phyloP scores from a whole-genome alignment of 2,888 invertebrate species.

The Platynereis dumerilii region DNA sequence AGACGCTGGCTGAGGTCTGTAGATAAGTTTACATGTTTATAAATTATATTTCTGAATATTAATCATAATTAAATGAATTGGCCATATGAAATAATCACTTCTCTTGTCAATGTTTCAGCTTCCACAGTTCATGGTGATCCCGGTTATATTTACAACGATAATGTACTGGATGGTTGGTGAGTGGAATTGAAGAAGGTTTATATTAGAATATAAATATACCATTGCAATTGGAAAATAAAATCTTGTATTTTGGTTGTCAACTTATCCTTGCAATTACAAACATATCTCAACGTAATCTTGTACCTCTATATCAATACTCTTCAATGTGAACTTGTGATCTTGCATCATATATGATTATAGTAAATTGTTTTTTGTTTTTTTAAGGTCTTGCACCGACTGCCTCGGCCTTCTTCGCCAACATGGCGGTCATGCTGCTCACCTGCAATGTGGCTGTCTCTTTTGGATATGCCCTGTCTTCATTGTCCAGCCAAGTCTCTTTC shows the following conservation, averaged over 20 bases:
- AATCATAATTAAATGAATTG: neutral
- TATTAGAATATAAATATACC: too few species aligned
- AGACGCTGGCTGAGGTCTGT: slow-evolving; percentile 52
- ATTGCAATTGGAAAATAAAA: too few species aligned
- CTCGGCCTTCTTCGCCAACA: slow-evolving; percentile 53
- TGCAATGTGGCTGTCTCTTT: slow-evolving; percentile 89
- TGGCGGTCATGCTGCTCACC: slow-evolving; percentile 76
- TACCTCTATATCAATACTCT: too few species aligned
- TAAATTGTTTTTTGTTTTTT: too few species aligned
- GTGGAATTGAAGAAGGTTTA: slow-evolving; percentile 24
- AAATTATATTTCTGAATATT: slow-evolving; percentile 68
- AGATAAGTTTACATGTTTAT: slow-evolving; percentile 25
- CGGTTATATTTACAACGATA: slow-evolving; percentile 80
- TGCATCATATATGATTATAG: too few species aligned
- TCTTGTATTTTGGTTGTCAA: too few species aligned
- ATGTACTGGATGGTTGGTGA: slow-evolving; percentile 90
- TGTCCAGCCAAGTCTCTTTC: slow-evolving; percentile 82
- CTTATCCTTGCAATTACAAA: too few species aligned
- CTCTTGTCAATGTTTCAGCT: slow-evolving; percentile 61
- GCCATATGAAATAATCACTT: too few species aligned
- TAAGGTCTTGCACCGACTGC: slow-evolving; percentile 62
- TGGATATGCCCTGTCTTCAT: slow-evolving; percentile 85
- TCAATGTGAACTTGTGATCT: too few species aligned
- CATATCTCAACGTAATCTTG: too few species aligned
- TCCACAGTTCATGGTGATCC: slow-evolving; percentile 84